phyloP scores from a whole-genome alignment of 2,797 vertebrate species.

The Argya squamiceps region DNA sequence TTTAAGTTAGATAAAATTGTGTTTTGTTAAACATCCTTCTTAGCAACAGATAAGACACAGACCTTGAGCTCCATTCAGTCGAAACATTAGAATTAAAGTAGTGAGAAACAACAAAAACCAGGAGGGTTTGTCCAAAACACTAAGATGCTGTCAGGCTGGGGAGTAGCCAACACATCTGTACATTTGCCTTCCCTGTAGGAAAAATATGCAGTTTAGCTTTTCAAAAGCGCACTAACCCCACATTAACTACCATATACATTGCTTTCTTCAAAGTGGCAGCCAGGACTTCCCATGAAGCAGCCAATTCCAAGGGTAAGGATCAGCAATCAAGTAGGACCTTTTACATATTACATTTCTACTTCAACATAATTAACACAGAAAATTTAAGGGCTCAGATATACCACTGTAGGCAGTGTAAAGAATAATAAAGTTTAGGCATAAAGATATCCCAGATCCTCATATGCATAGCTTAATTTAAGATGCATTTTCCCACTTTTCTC shows the following conservation, averaged over 20 bases:
- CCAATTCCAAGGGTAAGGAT: not conserved
- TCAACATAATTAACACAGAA: not conserved
- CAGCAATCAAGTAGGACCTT: not conserved
- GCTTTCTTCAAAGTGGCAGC: not conserved
- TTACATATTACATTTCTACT: not conserved
- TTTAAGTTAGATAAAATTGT: not conserved
- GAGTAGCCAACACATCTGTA: not conserved
- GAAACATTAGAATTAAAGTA: fast-evolving
- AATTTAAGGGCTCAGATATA: not conserved
- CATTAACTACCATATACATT: fast-evolving
- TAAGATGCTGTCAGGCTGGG: fast-evolving
- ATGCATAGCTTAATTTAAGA: not conserved
- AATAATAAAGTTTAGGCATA: not conserved
- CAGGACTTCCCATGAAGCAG: not conserved
- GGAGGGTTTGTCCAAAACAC: not conserved
- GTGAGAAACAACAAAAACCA: not conserved
- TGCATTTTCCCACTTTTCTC: not conserved
- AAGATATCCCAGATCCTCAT: not conserved
- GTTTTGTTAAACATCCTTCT: not conserved
- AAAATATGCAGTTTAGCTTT: not conserved
- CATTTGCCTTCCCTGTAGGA: not conserved
- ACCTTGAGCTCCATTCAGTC: not conserved
- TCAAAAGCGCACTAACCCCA: not conserved
- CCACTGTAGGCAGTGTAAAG: not conserved
- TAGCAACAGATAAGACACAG: not conserved